Conservation (phyloP, 2,113 vertebrate species). For the Euleptes europaea region DNA sequence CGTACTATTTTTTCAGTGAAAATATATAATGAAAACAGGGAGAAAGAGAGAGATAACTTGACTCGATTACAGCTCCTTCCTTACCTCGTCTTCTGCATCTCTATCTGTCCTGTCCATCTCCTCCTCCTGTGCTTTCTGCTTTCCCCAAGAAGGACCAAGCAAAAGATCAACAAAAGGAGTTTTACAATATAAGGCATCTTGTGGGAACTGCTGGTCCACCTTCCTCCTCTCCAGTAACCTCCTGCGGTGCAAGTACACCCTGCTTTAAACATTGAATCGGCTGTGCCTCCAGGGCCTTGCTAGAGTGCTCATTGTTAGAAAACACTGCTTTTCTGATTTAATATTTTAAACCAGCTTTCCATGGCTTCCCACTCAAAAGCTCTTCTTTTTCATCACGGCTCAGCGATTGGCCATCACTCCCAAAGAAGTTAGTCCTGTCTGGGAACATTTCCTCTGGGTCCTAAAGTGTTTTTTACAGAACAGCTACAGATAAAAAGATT, state of each 20-base stretch:
- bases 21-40: fast-evolving
- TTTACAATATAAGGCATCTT: conserved; percentile 81
- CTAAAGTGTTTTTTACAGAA: conserved; percentile 65
- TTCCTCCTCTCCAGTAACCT: conserved; percentile 68
- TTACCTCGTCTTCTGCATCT: conserved; percentile 82
- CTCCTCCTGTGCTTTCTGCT: conserved; percentile 82
- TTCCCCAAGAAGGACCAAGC: conserved; percentile 77
- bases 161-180: conserved; percentile 79
- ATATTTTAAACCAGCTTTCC: conserved; percentile 40
- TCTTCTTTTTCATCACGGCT: conserved; percentile 22
- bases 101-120: conserved; percentile 79
- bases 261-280: conserved; percentile 66
- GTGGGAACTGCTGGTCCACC: conserved; percentile 44
- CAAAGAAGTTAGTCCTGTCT: conserved; percentile 49
- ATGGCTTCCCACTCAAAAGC: conserved; percentile 27
- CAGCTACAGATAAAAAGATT: conserved; percentile 67
- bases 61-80: neutral
- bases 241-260: conserved; percentile 44
- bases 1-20: fast-evolving
- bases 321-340: conserved; percentile 21
- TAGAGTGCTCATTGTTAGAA: neutral
- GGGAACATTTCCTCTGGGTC: conserved; percentile 57
- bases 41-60: fast-evolving
- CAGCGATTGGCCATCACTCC: conserved; percentile 67
- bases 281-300: conserved; percentile 26